Base-by-base conservation (phyloP, 2,113 vertebrate genomes). In the Cardinalis cardinalis region DNA sequence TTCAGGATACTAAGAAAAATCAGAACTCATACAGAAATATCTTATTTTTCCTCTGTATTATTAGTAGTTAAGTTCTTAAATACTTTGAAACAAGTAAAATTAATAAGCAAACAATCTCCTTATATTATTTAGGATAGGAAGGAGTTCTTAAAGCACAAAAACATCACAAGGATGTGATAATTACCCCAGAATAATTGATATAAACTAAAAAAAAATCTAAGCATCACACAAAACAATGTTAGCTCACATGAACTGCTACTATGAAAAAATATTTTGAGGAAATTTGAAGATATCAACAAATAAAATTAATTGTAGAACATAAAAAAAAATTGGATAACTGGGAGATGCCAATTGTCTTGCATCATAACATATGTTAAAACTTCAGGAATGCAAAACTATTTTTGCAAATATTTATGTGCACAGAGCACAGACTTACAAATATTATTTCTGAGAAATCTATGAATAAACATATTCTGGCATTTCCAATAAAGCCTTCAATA, bases 381-480 rank as follows among this genome's bases (percentile, higher is more conserved):
- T 52, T 51, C 21, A 68, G 40, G 23, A 78, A 66, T 60, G 21
- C 1, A 63, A 56, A 74, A 8, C 11, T 55, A 6, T 12, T 68
- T 52, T 88, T 64, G 8, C 31, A 87, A 74, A 59, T 55, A 84
- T 43, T 87, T 71, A 58, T 84, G 25, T 60, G 13, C 31, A 41
- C n/a, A 92, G 31, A 36, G 32, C 20, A 51, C 5, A 60, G 25
- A 74, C 10, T 64, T 81, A 59, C 12, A 78, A 78, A 69, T 53
- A n/a, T 7, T 32, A 9, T 65, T 89, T 68, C 41, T 49, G 36
- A 76, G n/a, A 72, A 87, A 58, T 72, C 19, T 58, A 72, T 94
- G 71, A 95, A 91, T 84, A 84, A 91, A 91, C 78, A 65, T 68
- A 59, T 76, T 69, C 28, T 89, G 82, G 41, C 12, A 87, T 92